Evolutionary conservation across 2,888 invertebrate species (phyloP).

Genomic region (Dorcus parallelipipedus): DNA sequence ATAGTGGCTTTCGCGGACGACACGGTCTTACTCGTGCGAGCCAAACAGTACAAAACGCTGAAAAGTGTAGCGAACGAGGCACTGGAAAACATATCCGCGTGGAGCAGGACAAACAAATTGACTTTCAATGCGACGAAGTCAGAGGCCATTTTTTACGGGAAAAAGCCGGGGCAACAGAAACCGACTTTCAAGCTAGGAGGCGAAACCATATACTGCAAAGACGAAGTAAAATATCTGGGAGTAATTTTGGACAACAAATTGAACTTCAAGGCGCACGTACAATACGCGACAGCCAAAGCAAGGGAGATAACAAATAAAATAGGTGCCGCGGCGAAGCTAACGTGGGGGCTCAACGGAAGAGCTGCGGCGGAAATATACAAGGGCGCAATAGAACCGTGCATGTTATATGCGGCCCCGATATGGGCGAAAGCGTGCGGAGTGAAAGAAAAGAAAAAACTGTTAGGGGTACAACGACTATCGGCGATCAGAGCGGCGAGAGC

Average conservation of each 20-base stretch:
- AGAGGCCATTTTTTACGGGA: constrained; percentile 12
- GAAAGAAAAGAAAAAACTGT: background rate
- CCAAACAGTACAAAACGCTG: background rate
- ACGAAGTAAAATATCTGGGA: constrained; percentile 8
- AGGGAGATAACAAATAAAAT: constrained; percentile 3
- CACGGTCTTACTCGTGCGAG: background rate
- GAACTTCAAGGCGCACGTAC: constrained; percentile 4
- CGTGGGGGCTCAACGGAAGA: constrained; percentile 3
- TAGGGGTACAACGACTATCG: background rate
- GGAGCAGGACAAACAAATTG: constrained; percentile 1
- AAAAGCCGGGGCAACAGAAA: constrained; percentile 5
- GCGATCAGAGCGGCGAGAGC: constrained; percentile 6
- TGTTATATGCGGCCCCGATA: constrained; percentile 9
- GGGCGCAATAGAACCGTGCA: constrained; percentile 11
- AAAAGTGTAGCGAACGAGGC: background rate
- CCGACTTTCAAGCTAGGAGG: constrained; percentile 11
- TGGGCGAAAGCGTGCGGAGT: constrained; percentile 4
- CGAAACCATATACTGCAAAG: constrained; percentile 5
- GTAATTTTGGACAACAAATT: constrained; percentile 8
- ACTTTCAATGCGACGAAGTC: constrained; percentile 14
- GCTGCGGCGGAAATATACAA: constrained; percentile 7
- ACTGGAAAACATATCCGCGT: background rate
- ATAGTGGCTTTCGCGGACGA: constrained; percentile 18
- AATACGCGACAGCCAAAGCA: background rate
- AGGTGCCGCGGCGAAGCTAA: constrained; percentile 6